phyloP scores from a whole-genome alignment of 2,113 vertebrate genomes.

The Gallinago media region DNA sequence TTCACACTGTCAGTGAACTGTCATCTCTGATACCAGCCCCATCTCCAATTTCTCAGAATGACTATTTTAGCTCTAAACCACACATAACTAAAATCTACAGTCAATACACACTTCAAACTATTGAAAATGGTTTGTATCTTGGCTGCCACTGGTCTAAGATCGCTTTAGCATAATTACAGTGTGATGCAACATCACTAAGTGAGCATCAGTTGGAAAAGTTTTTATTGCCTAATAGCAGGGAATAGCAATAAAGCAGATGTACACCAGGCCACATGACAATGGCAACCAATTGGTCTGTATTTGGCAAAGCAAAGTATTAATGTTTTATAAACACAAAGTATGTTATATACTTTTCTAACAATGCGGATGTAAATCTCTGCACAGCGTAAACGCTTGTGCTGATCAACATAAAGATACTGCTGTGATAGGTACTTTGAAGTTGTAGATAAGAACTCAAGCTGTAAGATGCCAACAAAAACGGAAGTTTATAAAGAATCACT shows the following conservation, averaged over 20 bases:
- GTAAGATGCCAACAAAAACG: slow-evolving; percentile 39
- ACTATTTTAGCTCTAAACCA: background rate
- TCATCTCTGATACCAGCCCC: background rate
- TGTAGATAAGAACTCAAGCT: slow-evolving; percentile 48
- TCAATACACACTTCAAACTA: background rate
- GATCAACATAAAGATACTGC: slow-evolving; percentile 50
- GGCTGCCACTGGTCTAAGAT: slow-evolving; percentile 35
- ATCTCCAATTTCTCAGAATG: background rate
- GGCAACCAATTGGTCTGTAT: slow-evolving; percentile 45
- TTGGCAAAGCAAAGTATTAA: slow-evolving; percentile 50
- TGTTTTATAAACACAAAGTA: slow-evolving; percentile 21
- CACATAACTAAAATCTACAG: background rate
- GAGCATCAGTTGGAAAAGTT: slow-evolving; percentile 37
- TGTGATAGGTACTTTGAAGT: slow-evolving; percentile 56
- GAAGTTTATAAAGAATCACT: slow-evolving; percentile 59
- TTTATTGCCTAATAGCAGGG: slow-evolving; percentile 47
- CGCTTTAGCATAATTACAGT: slow-evolving; percentile 32
- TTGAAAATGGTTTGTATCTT: background rate
- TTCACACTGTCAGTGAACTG: background rate
- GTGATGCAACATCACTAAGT: background rate
- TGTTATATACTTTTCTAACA: slow-evolving; percentile 9
- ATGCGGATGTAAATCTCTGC: slow-evolving; percentile 33
- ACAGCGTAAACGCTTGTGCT: slow-evolving; percentile 28
- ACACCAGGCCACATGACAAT: slow-evolving; percentile 20
- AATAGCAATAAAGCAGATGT: slow-evolving; percentile 49